Percentiles rank a stretch among this genome's conserved stretches.
Conservation (phyloP, 1,140 invertebrate genomes). For the Drosophila cardini region DNA sequence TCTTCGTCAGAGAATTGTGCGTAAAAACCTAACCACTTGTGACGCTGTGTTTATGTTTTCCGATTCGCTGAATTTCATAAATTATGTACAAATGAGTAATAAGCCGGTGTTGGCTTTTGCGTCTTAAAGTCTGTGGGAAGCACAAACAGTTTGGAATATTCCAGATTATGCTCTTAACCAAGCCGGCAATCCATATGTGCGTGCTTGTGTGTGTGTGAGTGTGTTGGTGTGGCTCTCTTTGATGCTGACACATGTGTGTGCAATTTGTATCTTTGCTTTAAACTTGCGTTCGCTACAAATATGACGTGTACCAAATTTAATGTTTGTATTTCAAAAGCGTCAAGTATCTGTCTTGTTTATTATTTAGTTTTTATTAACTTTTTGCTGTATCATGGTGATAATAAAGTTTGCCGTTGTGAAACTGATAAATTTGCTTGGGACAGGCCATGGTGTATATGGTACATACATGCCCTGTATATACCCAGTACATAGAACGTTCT, state of each 20-base stretch:
- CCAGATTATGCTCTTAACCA: background rate
- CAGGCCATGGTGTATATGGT: conserved; percentile 1
- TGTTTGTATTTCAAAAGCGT: background rate
- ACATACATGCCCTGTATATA: too few relatives aligned
- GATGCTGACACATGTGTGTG: conserved; percentile 10
- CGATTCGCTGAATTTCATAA: conserved; percentile 2
- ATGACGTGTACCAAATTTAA: conserved; percentile 27
- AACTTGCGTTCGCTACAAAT: background rate
- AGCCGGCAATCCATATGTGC: background rate
- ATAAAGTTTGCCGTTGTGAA: conserved; percentile 23
- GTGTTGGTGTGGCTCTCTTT: conserved; percentile 7
- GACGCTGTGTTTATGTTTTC: conserved; percentile 27
- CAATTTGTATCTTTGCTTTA: background rate
- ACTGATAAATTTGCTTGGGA: conserved; percentile 29
- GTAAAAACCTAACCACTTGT: conserved; percentile 11
- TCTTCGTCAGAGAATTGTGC: conserved; percentile 25
- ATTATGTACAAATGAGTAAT: conserved; percentile 11
- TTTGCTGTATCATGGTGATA: conserved; percentile 35
- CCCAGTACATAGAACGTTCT: conserved; percentile 12
- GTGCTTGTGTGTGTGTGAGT: background rate
- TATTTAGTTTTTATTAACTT: background rate
- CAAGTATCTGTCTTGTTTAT: conserved; percentile 22
- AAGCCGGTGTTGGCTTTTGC: conserved; percentile 2
- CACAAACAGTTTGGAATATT: conserved; percentile 12
- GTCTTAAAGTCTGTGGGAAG: conserved; percentile 4